These are phyloP conservation scores for Chloebia gouldiae DNA, from an alignment of 2,113 vertebrate genomes.

Conservation along the genomic window DNA sequence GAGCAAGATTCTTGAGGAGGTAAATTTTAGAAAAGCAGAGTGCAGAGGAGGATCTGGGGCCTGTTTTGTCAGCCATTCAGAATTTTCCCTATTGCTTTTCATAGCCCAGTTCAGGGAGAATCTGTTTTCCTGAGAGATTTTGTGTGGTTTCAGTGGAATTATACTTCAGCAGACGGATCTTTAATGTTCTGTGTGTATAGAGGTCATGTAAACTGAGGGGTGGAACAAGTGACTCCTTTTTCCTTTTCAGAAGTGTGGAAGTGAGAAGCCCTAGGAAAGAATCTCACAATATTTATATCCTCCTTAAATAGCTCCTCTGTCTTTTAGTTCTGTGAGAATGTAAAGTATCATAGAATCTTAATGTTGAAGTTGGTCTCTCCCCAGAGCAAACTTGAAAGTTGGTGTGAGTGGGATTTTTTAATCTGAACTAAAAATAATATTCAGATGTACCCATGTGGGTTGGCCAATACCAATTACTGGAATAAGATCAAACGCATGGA, in stretches of 20 bases:
- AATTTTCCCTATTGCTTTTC: background rate
- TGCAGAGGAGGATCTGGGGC: background rate
- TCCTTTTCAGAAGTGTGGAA: background rate
- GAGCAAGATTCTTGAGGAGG: background rate
- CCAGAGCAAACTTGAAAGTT: background rate
- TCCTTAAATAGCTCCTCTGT: background rate
- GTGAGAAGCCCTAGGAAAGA: background rate
- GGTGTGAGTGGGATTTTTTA: background rate
- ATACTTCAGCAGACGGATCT: background rate
- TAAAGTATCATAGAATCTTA: background rate
- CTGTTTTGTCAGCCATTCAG: background rate
- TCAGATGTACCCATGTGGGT: background rate
- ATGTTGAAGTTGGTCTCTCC: background rate
- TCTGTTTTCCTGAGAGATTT: background rate
- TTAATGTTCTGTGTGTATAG: background rate
- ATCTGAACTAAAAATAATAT: conserved; percentile 16
- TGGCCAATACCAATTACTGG: background rate
- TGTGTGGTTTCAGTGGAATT: background rate
- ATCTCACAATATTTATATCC: background rate
- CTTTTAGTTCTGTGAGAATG: background rate
- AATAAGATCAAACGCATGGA: background rate
- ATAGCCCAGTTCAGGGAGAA: background rate
- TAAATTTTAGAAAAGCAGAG: background rate
- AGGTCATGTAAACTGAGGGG: background rate
- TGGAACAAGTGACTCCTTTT: background rate